Conservation (phyloP, 2,888 invertebrate species). For the Ernsta delagoae region DNA sequence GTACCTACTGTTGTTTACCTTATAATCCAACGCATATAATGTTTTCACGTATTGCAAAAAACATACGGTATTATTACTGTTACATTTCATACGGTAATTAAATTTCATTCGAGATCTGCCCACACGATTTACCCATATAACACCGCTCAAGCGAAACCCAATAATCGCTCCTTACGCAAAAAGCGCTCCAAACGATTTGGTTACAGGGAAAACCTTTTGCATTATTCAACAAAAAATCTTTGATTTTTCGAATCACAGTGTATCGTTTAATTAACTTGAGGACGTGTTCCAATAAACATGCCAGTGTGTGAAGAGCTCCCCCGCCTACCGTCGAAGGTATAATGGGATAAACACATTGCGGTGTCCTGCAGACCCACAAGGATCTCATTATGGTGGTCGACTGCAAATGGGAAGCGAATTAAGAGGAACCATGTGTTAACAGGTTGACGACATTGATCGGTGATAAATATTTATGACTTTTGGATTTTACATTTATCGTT, state of each 20-base stretch:
- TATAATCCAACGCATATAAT: too few relatives aligned
- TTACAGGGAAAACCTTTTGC: constrained; percentile 18
- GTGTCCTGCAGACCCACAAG: constrained; percentile 4
- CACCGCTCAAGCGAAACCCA: background rate
- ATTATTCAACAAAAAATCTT: constrained; percentile 16
- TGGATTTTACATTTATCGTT: too few relatives aligned
- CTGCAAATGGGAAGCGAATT: constrained; percentile 21
- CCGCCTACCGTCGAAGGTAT: background rate
- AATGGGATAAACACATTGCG: constrained; percentile 17
- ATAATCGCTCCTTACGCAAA: background rate
- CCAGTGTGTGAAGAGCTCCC: constrained; percentile 1
- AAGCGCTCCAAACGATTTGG: background rate
- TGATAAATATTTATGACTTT: constrained; percentile 14
- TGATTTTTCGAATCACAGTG: constrained; percentile 15
- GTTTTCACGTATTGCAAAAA: too few relatives aligned
- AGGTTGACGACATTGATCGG: constrained; percentile 11
- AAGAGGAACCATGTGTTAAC: constrained; percentile 25
- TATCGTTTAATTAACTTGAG: constrained; percentile 30
- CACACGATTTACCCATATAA: background rate
- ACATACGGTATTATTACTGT: too few relatives aligned
- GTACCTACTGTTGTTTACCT: too few relatives aligned
- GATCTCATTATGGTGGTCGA: constrained; percentile 21
- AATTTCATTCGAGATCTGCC: background rate
- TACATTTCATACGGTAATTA: too few relatives aligned
- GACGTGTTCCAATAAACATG: constrained; percentile 22